A percentile compares a stretch with the other conserved stretches of the same genome.
phyloP scores from a whole-genome alignment of 1,140 invertebrate genomes.

The Camponotus pennsylvanicus region DNA sequence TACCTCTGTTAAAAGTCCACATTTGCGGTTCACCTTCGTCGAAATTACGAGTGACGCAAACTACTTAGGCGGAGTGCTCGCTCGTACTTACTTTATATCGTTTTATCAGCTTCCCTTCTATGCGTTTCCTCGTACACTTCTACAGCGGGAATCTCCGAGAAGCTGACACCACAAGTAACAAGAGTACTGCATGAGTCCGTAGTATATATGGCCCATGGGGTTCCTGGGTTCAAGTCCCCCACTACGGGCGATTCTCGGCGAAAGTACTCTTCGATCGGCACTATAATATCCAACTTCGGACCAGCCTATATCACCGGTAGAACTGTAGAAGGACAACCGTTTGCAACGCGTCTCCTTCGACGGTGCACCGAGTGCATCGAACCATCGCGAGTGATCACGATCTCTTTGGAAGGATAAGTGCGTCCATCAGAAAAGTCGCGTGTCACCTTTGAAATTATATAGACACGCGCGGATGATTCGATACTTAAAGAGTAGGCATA shows the following conservation, averaged over 20 bases:
- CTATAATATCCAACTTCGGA: slow-evolving; percentile 70
- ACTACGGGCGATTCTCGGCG: slow-evolving; percentile 79
- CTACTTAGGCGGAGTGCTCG: neutral
- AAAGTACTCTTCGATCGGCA: slow-evolving; percentile 81
- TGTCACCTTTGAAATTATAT: neutral
- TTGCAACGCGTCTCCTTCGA: slow-evolving; percentile 44
- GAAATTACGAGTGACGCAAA: neutral
- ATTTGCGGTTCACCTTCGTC: slow-evolving; percentile 31
- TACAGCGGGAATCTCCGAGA: slow-evolving; percentile 75
- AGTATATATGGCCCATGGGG: slow-evolving; percentile 80
- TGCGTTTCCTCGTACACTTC: slow-evolving; percentile 21
- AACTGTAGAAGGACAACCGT: slow-evolving; percentile 67
- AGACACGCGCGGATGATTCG: neutral
- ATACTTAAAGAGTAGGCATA: no score
- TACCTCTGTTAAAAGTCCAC: neutral
- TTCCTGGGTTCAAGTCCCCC: slow-evolving; percentile 82
- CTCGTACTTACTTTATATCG: slow-evolving; percentile 62
- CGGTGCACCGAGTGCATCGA: slow-evolving; percentile 30
- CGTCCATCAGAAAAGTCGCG: neutral
- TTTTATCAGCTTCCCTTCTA: slow-evolving; percentile 28
- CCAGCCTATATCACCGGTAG: slow-evolving; percentile 57
- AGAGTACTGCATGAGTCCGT: slow-evolving; percentile 78
- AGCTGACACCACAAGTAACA: slow-evolving; percentile 79
- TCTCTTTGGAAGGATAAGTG: neutral
- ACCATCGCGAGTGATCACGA: neutral